Evolutionary conservation across 1,140 invertebrate genomes (phyloP), one percentile per base, ranked within the genome.

Genomic region (Hylyphantes graminicola): DNA sequence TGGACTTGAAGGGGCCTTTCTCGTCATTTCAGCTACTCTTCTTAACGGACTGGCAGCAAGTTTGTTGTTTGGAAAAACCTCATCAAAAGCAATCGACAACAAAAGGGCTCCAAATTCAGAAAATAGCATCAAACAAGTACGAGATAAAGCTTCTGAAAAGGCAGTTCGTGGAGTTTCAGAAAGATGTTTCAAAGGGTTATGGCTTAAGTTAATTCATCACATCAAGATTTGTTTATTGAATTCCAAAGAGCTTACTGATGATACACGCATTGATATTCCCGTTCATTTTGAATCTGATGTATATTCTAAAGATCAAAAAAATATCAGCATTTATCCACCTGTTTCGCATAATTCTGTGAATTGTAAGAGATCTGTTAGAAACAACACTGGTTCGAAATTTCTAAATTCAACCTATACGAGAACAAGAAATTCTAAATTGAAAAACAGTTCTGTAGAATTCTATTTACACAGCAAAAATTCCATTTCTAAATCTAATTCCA

Each of bases 31-130:
- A 6, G 95, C 93, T 19, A 90, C 96, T 2, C 94, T 94, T 72
- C 89, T 97, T 11, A 95, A 96, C 88, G 94, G 95, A 0, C 94
- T 94, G 92, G 94, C 95, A 2, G 94, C 94, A 10, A 94, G 94
- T 0, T 92, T 93, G 48, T 92, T 95, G 0, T 55, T 85, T 70
- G 10, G 21, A 21, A 21, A 15, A 9, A 53, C 70, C 53, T 48
- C 67, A 53, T 19, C 51, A 9, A 53, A 21, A 11, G 35, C 17
- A 53, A 17, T 11, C 8, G 10, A 15, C 3, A 68, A 68, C 35
- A 68, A 51, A 7, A 21, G 21, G 12, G 19, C 8, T 65, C 17
- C 4, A 19, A 21, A 7, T 0, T 65, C n/a, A 19, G 19, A 65
- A 70, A 17, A 54, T 11, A 35, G 35, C 5, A 35, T 12, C 50